Evolutionary conservation across 2,113 vertebrate species (phyloP), one percentile per base, ranked within the genome.

Genomic region (Microtus pennsylvanicus): DNA sequence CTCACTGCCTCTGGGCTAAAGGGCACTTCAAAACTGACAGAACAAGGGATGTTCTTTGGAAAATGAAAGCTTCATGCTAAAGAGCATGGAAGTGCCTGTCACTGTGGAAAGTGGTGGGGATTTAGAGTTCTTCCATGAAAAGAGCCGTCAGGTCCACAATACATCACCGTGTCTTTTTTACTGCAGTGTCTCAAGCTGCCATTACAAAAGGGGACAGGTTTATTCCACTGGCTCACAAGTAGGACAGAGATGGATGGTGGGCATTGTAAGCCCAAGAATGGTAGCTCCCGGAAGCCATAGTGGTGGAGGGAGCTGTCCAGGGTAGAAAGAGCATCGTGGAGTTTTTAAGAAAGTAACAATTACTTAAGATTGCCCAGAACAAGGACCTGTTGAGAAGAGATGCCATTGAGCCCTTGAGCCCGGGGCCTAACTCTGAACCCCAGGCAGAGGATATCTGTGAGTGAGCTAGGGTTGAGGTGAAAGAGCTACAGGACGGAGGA

Each of bases 241-340:
- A 58, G 85, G 92, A 93, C 76, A 88, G 86, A 93, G 96, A 90
- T 77, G 72, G 90, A 90, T 83, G 86, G 63, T 28, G 3, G 75
- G 92, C 77, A 75, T 21, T 26, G 8, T 50, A 85, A 95, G 94
- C 19, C 8, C 52, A 70, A 12, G 0, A 45, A 95, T 89, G 93
- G 61, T 17, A 69, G 67, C 30, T 30, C 30, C 0, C 0, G 0
- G 12, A 0, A 55, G 55, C 70, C 3, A 30, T 7, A 10, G 10
- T 6, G 47, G 45, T 35, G 55, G 9, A 14, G 63, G 92, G 92
- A 97, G 95, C 96, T 97, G 92, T 94, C 96, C 96, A 92, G n/a
- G n/a, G 50, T 94, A 67, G 81, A 76, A 65, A 80, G 7, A 45
- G 19, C 12, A 5, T 65, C 38, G 1, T 22, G 38, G 87, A 30